Evolutionary conservation across 1,140 invertebrate species (phyloP).

Genomic region (Helicorthomorpha holstii): DNA sequence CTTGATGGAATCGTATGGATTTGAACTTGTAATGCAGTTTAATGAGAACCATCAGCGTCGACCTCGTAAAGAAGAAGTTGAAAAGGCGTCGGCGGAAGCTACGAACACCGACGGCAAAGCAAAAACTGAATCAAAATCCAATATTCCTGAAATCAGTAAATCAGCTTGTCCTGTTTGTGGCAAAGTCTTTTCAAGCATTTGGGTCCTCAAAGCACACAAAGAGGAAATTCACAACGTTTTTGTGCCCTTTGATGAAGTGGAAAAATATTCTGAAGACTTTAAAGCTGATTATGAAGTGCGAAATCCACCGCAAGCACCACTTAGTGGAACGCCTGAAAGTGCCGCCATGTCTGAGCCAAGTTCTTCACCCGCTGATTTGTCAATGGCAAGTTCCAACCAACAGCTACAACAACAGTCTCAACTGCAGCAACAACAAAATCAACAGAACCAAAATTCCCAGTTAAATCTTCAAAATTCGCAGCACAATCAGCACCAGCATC

Average conservation of each 20-base stretch:
- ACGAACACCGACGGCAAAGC: slow-evolving; percentile 4
- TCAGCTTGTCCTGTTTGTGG: slow-evolving; percentile 72
- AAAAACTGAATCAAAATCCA: slow-evolving; percentile 7
- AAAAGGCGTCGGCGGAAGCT: slow-evolving; percentile 9
- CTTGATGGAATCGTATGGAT: slow-evolving; percentile 79
- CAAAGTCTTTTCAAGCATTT: slow-evolving; percentile 87
- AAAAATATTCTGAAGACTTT: slow-evolving; percentile 79
- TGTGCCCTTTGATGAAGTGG: slow-evolving; percentile 70
- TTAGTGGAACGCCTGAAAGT: slow-evolving; percentile 23
- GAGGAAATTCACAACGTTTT: slow-evolving; percentile 86
- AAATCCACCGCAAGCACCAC: slow-evolving; percentile 19
- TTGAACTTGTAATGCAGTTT: slow-evolving; percentile 91
- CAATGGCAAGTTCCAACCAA: slow-evolving; percentile 21
- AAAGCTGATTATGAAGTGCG: slow-evolving; percentile 71
- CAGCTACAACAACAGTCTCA: slow-evolving; percentile 14
- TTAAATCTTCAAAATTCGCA: slow-evolving; percentile 4
- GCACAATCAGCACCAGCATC: slow-evolving; percentile 4
- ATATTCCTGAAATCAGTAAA: slow-evolving; percentile 45
- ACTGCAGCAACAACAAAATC: slow-evolving; percentile 7
- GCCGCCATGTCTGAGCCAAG: slow-evolving; percentile 22
- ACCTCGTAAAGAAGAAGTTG: slow-evolving; percentile 29
- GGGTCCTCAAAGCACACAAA: slow-evolving; percentile 86
- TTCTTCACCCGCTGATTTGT: slow-evolving; percentile 19
- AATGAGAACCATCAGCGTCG: slow-evolving; percentile 72
- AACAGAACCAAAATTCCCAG: slow-evolving; percentile 6